phyloP scores from a whole-genome alignment of 2,113 vertebrate species.

The Catagonus wagneri region DNA sequence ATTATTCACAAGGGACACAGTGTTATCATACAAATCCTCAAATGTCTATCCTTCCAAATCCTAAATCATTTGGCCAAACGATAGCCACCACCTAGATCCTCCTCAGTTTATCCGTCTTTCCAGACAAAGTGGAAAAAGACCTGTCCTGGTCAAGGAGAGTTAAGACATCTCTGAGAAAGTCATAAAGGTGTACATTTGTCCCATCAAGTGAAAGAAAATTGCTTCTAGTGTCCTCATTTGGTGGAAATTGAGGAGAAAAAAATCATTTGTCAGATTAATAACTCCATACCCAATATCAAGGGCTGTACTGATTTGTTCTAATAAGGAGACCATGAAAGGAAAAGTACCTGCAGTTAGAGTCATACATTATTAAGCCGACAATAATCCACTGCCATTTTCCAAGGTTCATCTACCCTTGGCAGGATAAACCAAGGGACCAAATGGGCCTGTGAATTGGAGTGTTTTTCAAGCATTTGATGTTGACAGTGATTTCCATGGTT shows the following conservation, averaged over 20 bases:
- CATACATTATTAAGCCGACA: slow-evolving; percentile 57
- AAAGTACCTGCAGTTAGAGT: slow-evolving; percentile 27
- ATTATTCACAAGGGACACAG: neutral
- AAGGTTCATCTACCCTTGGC: slow-evolving; percentile 7
- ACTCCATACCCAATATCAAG: slow-evolving; percentile 49
- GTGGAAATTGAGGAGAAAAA: slow-evolving; percentile 47
- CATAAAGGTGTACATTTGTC: slow-evolving; percentile 7
- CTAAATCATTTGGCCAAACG: neutral
- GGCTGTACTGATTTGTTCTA: slow-evolving; percentile 61
- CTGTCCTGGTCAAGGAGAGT: slow-evolving; percentile 14
- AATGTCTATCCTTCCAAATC: neutral
- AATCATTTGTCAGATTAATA: slow-evolving; percentile 70
- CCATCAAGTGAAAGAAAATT: slow-evolving; percentile 64
- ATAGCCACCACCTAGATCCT: neutral
- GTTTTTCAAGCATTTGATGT: slow-evolving; percentile 25
- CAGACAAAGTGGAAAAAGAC: slow-evolving; percentile 8
- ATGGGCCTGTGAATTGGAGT: neutral
- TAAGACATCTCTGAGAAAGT: slow-evolving; percentile 31
- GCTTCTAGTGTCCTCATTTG: slow-evolving; percentile 52
- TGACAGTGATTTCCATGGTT: neutral
- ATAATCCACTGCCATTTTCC: slow-evolving; percentile 34
- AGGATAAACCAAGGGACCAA: slow-evolving; percentile 33
- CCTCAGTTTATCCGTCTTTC: neutral
- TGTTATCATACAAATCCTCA: neutral
- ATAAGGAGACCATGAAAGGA: slow-evolving; percentile 59